Base-by-base conservation (phyloP, 2,797 vertebrate genomes). In the Leptoclinus maculatus region DNA sequence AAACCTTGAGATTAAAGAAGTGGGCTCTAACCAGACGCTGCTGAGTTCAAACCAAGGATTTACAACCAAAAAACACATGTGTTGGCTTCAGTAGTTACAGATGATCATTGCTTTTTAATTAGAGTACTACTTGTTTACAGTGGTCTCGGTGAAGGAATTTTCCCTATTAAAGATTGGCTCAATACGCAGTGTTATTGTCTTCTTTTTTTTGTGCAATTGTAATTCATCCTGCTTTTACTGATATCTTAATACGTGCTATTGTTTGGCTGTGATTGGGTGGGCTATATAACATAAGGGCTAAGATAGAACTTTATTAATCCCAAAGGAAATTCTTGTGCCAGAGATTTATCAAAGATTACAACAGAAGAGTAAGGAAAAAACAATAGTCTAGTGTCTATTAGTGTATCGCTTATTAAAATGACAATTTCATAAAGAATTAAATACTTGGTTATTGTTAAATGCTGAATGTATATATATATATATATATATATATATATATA, bases 1-100 rank as follows among this genome's bases (percentile, higher is more conserved):
- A 63, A 68, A 34, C 51, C 2, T 45, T 47, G 32, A 57, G 38
- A 78, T 80, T 63, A 62, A 59, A 54, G 41, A 53, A 54, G 38
- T 29, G 17, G 23, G 29, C 34, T 32, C n/a, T 14, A 66, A 56
- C 7, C 64, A 70, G 60, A 45, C 34, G 36, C n/a, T 12, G 36
- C 16, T 60, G 47, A 45, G 45, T 51, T 66, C 43, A 65, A n/a
- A 49, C n/a, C 23, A 32, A 25, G 14, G 19, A 21, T 45, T 71
- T 5, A 43, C 57, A 59, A 29, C 53, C 7, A 59, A 36, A 60
- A 29, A 60, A 64, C 19, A 62, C 11, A n/a, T 29, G 54, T 11
- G 8, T 4, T 57, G 62, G 71, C 62, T 38, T 67, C 29, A 38
- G 27, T 56, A 23, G 12, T n/a, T 62, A 9, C 43, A 65, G 65